phyloP scores from a whole-genome alignment of 2,888 invertebrate genomes.

The Quadriops clusia region DNA sequence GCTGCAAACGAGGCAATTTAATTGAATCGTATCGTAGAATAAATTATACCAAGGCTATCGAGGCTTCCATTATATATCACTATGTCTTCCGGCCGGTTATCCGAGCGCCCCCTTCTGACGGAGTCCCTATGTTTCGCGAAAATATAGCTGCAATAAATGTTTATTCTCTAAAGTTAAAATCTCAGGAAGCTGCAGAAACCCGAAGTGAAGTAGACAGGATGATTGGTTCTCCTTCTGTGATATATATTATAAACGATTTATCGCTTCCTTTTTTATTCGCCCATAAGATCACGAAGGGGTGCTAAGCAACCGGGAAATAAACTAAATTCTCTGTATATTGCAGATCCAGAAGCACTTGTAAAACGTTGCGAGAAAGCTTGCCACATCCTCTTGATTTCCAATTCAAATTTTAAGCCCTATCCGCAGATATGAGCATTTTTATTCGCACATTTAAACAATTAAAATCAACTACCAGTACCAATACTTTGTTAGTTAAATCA shows the following conservation, averaged over 20 bases:
- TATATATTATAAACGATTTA: constrained; percentile 32
- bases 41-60: constrained; percentile 25
- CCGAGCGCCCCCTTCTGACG: constrained; percentile 13
- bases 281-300: constrained; percentile 10
- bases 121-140: constrained; percentile 14
- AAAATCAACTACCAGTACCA: too few relatives aligned
- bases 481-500: too few relatives aligned
- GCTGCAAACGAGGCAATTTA: constrained; percentile 31
- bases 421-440: too few relatives aligned
- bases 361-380: too few relatives aligned
- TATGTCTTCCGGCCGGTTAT: constrained; percentile 20
- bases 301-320: too few relatives aligned
- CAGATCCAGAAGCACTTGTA: too few relatives aligned
- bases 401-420: too few relatives aligned
- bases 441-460: too few relatives aligned
- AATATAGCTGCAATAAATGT: constrained; percentile 22
- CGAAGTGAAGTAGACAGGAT: constrained; percentile 23
- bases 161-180: constrained; percentile 24
- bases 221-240: constrained; percentile 28
- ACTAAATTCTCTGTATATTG: too few relatives aligned
- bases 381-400: too few relatives aligned
- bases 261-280: constrained; percentile 22
- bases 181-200: constrained; percentile 19
- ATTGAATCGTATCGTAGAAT: constrained; percentile 31
- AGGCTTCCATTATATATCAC: constrained; percentile 23